Percentiles rank a stretch among this genome's conserved stretches.
Conservation (phyloP, 2,797 vertebrate genomes). For the Eulemur rubriventer region DNA sequence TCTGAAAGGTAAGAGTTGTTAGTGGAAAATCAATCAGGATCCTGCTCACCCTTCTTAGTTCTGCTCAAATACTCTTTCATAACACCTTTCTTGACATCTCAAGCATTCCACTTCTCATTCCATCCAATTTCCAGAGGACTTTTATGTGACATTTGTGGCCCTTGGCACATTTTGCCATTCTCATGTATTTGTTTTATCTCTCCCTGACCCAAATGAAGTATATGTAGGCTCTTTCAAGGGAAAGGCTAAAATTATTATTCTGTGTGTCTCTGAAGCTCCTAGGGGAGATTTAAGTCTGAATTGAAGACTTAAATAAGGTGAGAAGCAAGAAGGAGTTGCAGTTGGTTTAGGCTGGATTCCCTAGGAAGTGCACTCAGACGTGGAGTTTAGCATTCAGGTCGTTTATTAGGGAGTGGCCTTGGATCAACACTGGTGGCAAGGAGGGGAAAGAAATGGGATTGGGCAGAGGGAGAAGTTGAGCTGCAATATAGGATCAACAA, state of each 20-base stretch:
- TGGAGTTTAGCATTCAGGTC: neutral
- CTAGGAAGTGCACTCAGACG: neutral
- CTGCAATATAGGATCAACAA: neutral
- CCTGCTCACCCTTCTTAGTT: neutral
- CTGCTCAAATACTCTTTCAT: neutral
- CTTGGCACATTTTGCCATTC: neutral
- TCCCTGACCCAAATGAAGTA: neutral
- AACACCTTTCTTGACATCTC: neutral
- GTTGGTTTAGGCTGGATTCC: neutral
- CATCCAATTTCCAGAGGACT: neutral
- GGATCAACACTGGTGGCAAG: neutral
- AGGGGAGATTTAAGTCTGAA: neutral
- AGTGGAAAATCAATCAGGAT: neutral
- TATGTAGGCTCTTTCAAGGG: neutral
- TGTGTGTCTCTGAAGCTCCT: neutral
- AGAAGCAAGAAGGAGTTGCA: neutral
- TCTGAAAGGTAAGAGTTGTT: neutral
- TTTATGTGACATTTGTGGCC: neutral
- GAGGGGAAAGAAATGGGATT: neutral
- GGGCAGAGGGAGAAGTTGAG: neutral
- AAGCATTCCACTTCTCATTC: neutral
- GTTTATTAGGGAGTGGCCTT: neutral
- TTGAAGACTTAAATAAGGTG: neutral
- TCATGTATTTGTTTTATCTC: neutral
- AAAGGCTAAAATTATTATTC: neutral